phyloP scores from a whole-genome alignment of 2,888 invertebrate genomes.

The Busseola fusca region DNA sequence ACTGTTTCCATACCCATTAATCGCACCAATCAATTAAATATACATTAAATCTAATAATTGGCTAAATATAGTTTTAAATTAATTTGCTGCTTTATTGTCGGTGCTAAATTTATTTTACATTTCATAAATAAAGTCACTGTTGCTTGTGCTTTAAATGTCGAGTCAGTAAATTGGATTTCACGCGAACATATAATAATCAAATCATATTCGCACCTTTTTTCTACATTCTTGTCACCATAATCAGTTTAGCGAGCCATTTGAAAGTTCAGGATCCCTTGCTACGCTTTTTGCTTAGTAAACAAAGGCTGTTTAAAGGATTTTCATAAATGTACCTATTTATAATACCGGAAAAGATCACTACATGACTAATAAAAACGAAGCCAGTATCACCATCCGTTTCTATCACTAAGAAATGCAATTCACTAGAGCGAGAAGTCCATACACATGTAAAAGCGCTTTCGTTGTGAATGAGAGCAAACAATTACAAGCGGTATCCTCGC shows the following conservation, averaged over 20 bases:
- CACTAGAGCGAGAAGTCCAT: not conserved
- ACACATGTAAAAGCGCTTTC: not conserved
- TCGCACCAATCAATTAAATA: conserved; percentile 31
- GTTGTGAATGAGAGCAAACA: not conserved
- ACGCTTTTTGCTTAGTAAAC: conserved; percentile 63
- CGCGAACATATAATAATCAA: conserved; percentile 4
- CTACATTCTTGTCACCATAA: not conserved
- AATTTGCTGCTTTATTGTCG: conserved; percentile 54
- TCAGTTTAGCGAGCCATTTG: not conserved
- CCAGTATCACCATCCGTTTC: not conserved
- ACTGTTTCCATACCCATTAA: conserved; percentile 20
- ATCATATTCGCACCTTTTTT: conserved; percentile 13
- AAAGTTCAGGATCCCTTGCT: conserved; percentile 59
- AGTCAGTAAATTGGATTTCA: conserved; percentile 11
- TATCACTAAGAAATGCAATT: not conserved
- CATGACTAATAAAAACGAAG: not conserved
- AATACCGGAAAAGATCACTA: not conserved
- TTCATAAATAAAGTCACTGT: conserved; percentile 35
- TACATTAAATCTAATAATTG: conserved; percentile 40
- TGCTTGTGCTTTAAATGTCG: conserved; percentile 42
- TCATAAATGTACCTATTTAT: conserved; percentile 1
- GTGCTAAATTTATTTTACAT: conserved; percentile 15
- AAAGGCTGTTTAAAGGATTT: conserved; percentile 16
- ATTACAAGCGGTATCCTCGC: not conserved
- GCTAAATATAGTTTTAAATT: conserved; percentile 50